phyloP scores from a whole-genome alignment of 2,888 invertebrate species.

The Pediacus dermestoides region DNA sequence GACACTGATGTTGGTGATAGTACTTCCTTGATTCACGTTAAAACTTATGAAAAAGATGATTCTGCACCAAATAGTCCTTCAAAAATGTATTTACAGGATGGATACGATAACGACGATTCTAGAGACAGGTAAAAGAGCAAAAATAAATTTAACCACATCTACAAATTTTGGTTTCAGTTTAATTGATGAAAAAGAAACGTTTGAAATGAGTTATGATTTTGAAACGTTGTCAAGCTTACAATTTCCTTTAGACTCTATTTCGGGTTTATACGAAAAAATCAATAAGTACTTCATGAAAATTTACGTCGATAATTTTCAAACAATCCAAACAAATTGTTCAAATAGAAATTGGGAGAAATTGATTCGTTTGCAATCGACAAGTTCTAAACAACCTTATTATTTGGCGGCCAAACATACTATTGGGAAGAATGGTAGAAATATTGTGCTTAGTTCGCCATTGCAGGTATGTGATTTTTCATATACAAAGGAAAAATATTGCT shows the following conservation, averaged over 20 bases:
- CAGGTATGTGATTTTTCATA: conserved; percentile 59
- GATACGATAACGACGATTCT: conserved; percentile 36
- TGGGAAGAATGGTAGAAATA: conserved; percentile 52
- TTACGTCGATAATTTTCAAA: conserved; percentile 61
- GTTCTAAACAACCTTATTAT: conserved; percentile 60
- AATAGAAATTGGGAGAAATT: conserved; percentile 62
- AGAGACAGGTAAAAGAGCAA: conserved; percentile 41
- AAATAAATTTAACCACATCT: conserved; percentile 1
- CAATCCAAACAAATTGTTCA: conserved; percentile 62
- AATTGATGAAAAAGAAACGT: conserved; percentile 34
- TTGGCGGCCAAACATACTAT: conserved; percentile 66
- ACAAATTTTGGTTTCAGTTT: conserved; percentile 15
- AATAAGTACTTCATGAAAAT: conserved; percentile 65
- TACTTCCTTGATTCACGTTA: conserved; percentile 51
- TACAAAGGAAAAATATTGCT: conserved; percentile 1
- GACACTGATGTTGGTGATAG: conserved; percentile 47
- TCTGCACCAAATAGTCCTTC: conserved; percentile 61
- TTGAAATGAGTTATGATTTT: conserved; percentile 41
- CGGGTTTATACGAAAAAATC: conserved; percentile 59
- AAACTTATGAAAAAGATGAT: conserved; percentile 60
- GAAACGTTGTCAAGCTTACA: conserved; percentile 45
- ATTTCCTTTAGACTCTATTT: conserved; percentile 53
- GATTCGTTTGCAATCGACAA: conserved; percentile 60
- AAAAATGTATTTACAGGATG: conserved; percentile 23
- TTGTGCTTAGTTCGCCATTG: conserved; percentile 70